Conservation (phyloP, 2,797 vertebrate genomes). For the Lithobates pipiens region DNA sequence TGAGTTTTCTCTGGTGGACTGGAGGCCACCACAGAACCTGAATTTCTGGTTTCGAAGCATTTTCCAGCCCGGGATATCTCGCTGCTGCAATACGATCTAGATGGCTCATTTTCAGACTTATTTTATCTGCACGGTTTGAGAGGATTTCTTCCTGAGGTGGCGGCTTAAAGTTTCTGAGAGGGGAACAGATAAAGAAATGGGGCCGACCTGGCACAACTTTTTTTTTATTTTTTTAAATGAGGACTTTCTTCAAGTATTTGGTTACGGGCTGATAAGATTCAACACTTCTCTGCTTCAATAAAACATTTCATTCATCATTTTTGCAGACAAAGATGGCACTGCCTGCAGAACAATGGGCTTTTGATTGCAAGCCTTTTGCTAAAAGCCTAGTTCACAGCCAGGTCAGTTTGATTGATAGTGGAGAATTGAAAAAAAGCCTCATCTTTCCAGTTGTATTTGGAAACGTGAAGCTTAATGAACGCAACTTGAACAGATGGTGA, state of each 20-base stretch:
- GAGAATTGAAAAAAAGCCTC: background rate
- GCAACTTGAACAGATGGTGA: no score
- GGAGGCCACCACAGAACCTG: slow-evolving; percentile 47
- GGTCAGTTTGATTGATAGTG: slow-evolving; percentile 39
- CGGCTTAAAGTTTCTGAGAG: no score
- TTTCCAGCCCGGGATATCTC: slow-evolving; percentile 20
- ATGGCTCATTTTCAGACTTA: slow-evolving; percentile 18
- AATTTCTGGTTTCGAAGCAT: slow-evolving; percentile 46
- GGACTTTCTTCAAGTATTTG: no score
- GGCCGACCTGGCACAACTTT: no score
- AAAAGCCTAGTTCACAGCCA: slow-evolving; percentile 54
- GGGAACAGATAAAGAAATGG: no score
- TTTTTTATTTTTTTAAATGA: no score
- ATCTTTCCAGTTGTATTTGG: no score
- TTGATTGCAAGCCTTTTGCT: slow-evolving; percentile 19
- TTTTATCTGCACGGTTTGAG: slow-evolving; percentile 22
- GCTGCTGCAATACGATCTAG: slow-evolving; percentile 21
- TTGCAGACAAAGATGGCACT: slow-evolving; percentile 4
- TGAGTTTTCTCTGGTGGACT: slow-evolving; percentile 23
- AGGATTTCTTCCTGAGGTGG: background rate
- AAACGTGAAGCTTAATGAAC: no score
- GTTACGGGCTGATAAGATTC: no score
- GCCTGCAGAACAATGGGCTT: slow-evolving; percentile 26
- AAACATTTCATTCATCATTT: slow-evolving; percentile 40
- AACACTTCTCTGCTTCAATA: slow-evolving; percentile 15